phyloP scores from a whole-genome alignment of 1,140 invertebrate species.

The Geopemphigus sp. region DNA sequence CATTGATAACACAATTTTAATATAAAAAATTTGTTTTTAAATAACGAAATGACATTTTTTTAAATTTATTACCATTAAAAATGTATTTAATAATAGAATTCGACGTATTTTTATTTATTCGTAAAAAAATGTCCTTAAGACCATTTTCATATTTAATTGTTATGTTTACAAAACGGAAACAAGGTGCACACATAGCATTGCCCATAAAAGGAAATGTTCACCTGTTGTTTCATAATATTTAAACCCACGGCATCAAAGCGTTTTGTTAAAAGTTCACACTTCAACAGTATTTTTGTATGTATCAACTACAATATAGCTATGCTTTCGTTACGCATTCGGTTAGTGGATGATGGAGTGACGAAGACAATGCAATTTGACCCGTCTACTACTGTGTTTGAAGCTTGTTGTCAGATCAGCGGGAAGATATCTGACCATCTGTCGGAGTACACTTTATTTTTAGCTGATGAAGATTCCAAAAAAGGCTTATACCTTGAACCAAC shows the following conservation, averaged over 20 bases:
- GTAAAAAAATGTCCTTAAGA: neutral
- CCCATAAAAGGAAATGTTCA: conserved; percentile 48
- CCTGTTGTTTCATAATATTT: conserved; percentile 35
- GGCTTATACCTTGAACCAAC: conserved; percentile 96
- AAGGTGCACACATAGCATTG: conserved; percentile 35
- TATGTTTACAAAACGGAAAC: conserved; percentile 49
- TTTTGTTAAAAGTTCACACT: conserved; percentile 8
- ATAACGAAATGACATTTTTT: neutral
- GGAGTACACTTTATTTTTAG: conserved; percentile 96
- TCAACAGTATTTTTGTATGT: neutral
- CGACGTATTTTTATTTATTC: neutral
- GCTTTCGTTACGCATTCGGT: conserved; percentile 89
- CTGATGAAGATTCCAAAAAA: conserved; percentile 93
- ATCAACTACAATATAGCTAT: conserved; percentile 63
- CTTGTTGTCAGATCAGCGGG: conserved; percentile 90
- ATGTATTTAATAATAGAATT: neutral
- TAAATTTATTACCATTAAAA: neutral
- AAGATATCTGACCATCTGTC: conserved; percentile 85
- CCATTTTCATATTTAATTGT: conserved; percentile 9
- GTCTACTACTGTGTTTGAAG: conserved; percentile 88
- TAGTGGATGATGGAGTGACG: conserved; percentile 87
- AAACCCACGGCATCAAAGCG: neutral
- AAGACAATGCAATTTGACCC: conserved; percentile 98
- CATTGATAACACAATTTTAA: no score
- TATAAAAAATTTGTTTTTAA: no score